A percentile compares a stretch with the other conserved stretches of the same genome.
Conservation (phyloP, 2,113 vertebrate genomes). For the Oncorhynchus masou region DNA sequence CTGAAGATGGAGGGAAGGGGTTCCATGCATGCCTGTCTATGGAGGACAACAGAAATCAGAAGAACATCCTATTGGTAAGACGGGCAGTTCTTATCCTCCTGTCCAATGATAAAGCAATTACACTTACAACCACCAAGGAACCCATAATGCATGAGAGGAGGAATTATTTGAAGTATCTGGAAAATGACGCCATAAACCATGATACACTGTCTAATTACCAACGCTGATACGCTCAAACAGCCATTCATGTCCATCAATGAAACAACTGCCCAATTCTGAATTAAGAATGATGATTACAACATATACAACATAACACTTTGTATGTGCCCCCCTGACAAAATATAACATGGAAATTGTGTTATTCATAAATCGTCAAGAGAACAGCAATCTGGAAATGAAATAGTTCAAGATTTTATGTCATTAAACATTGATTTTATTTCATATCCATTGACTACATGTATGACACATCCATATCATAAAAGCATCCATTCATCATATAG, state of each 20-base stretch:
- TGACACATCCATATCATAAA: neutral
- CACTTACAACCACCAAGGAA: neutral
- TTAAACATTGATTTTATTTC: neutral
- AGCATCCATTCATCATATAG: neutral
- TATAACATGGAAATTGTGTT: neutral
- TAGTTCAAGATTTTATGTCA: neutral
- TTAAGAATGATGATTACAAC: conserved; percentile 21
- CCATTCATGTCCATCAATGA: conserved; percentile 46
- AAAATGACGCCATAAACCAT: neutral
- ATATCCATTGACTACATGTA: neutral
- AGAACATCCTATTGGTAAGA: too few relatives aligned
- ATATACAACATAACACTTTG: neutral
- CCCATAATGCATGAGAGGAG: neutral
- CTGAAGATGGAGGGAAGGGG: neutral
- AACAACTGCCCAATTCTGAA: conserved; percentile 30
- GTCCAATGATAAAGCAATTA: too few relatives aligned
- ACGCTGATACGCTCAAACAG: neutral
- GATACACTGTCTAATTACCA: conserved; percentile 7
- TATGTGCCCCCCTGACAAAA: neutral
- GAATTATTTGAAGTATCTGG: neutral
- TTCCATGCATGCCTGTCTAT: neutral
- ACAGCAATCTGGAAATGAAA: neutral
- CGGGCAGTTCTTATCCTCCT: too few relatives aligned
- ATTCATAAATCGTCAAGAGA: neutral
- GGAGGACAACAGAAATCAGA: conserved; percentile 5